Base-by-base conservation (phyloP, 2,113 vertebrate genomes). In the Pterocles orientalis region DNA sequence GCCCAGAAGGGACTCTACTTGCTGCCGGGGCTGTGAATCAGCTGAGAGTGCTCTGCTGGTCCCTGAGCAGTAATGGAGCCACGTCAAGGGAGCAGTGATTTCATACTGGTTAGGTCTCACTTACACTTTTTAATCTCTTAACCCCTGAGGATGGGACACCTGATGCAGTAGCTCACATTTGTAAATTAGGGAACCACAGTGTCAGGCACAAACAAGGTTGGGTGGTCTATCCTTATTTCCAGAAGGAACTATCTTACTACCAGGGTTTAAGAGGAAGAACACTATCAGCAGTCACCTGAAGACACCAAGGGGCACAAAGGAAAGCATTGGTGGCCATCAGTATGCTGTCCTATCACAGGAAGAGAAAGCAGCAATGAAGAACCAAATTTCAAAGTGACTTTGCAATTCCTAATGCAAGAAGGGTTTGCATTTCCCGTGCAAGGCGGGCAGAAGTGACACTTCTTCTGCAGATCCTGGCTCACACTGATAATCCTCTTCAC, bases 401-500 rank as follows among this genome's bases (percentile, higher is more conserved):
- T 51, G 43, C n/a, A 57, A 51, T 69, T 75, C 53, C 53, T 69
- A 31, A 19, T 50, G 28, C 24, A 89, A 89, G 5, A 43, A 82
- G 28, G 11, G 64, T n/a, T 86, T 53, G 72, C 36, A 60, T 51
- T 64, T 57, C 48, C 28, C 5, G 0, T 56, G 51, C n/a, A 76
- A 88, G 9, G 24, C 18, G 24, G 29, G 10, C 75, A 91, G 88
- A 83, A 69, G 50, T 28, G 70, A 65, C 90, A 83, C 34, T 3
- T 2, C 45, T 75, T 92, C 65, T 2, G 4, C 58, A 60, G 33
- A 82, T 54, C 60, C 18, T 56, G 48, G 24, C 33, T 85, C 16
- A 7, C 80, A 54, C 34, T 39, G 61, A 45, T 85, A 88, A 88
- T 75, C 95, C 95, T 79, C 77, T 93, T 86, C 88, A 66, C 45